These are phyloP conservation scores for Poecilus cupreus DNA, from an alignment of 2,888 invertebrate species.

Conservation along the genomic window DNA sequence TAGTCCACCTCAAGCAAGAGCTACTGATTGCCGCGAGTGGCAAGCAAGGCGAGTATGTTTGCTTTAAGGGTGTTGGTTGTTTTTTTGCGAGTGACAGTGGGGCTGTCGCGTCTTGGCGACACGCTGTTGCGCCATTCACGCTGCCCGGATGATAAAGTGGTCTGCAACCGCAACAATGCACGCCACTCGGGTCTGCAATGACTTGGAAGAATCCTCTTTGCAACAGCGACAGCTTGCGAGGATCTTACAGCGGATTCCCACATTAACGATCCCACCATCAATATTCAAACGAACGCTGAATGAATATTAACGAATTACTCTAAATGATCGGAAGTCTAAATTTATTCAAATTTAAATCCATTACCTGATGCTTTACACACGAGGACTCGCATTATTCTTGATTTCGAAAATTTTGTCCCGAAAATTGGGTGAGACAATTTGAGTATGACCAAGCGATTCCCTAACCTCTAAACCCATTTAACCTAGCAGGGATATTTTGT, in stretches of 20 bases:
- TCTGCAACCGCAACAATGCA: conserved; percentile 32
- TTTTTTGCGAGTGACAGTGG: conserved; percentile 1
- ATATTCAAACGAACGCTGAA: background rate
- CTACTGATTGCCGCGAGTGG: background rate
- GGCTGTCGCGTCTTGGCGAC: background rate
- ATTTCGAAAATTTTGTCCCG: too few species aligned
- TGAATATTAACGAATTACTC: too few species aligned
- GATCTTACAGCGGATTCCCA: conserved; percentile 8
- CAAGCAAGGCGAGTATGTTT: background rate
- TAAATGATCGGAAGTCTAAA: too few species aligned
- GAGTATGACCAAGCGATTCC: too few species aligned
- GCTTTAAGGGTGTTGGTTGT: background rate
- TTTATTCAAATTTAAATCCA: too few species aligned
- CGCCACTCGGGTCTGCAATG: background rate
- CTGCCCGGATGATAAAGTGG: conserved; percentile 23
- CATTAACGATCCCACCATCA: background rate
- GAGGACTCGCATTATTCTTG: too few species aligned
- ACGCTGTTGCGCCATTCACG: conserved; percentile 6
- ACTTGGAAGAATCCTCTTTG: conserved; percentile 11
- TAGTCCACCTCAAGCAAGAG: too few species aligned
- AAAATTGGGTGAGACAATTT: too few species aligned
- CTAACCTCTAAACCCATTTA: too few species aligned
- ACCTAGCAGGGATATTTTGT: too few species aligned
- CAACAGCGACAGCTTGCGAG: background rate
- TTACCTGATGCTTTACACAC: too few species aligned